These are phyloP conservation scores for Ommatoiulus sabulosus DNA, from an alignment of 2,888 invertebrate species.

Conservation along the genomic window DNA sequence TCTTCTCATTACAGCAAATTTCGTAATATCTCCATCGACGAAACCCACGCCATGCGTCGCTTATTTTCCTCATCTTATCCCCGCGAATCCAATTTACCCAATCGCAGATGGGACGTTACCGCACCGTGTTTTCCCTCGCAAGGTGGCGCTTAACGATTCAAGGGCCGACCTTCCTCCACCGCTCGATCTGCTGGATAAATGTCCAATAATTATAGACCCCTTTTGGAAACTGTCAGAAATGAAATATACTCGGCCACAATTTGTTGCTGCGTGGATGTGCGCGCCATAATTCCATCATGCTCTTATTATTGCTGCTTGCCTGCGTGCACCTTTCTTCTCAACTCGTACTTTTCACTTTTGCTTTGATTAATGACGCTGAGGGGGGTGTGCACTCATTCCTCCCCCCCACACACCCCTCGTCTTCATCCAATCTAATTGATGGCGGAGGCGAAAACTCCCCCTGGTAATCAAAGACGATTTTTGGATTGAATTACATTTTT, in stretches of 20 bases:
- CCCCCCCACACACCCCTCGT: background rate
- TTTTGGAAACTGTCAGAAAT: slow-evolving; percentile 44
- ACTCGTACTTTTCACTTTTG: slow-evolving; percentile 39
- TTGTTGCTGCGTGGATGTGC: background rate
- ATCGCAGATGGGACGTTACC: background rate
- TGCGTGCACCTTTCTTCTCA: slow-evolving; percentile 18
- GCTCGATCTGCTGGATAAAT: background rate
- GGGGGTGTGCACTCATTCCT: background rate
- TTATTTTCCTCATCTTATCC: too few relatives aligned
- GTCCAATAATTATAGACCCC: slow-evolving; percentile 30
- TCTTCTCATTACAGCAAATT: background rate
- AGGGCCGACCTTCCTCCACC: background rate
- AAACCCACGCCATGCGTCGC: background rate
- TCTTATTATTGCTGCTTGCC: slow-evolving; percentile 42
- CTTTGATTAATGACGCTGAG: slow-evolving; percentile 31
- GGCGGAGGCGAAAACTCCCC: slow-evolving; percentile 19
- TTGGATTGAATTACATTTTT: slow-evolving; percentile 45
- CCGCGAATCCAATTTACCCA: background rate
- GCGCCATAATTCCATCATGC: slow-evolving; percentile 18
- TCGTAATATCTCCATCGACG: background rate
- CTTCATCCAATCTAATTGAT: slow-evolving; percentile 37
- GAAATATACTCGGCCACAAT: slow-evolving; percentile 39
- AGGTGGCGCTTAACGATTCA: background rate
- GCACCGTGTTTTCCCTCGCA: background rate
- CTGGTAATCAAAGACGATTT: slow-evolving; percentile 41